Evolutionary conservation across 2,888 invertebrate species (phyloP), one percentile per base, ranked within the genome.

Genomic region (Petrophora chlorosata): DNA sequence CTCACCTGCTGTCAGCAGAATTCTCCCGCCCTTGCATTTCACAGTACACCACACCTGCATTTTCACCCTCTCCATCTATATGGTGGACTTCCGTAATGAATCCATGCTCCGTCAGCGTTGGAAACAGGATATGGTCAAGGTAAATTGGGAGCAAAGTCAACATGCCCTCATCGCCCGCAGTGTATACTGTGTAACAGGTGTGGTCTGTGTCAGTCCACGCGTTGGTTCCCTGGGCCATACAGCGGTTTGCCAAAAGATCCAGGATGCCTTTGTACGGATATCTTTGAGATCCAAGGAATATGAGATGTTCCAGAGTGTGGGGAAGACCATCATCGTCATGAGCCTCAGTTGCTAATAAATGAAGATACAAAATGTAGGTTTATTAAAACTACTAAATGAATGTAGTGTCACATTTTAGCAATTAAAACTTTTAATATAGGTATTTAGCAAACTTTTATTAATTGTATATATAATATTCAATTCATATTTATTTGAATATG

Each of bases 1-100:
- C 63, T 60, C 41, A 90, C 91, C 88, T 87, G 47, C 93, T 93
- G 71, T 95, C 95, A 3, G 95, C 95, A n/a, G 92, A 92, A 78
- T 96, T 97, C 78, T 97, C 97, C 17, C 93, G 78, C 0, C 95
- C 96, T 82, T 97, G 97, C 96, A 98, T 97, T 89, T 98, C 98
- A 79, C 96, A 97, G 78, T 98, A 98, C n/a, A 98, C 97, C 8
- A 98, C 97, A 10, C 98, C 98, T 7, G 95, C 97, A 90, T 98
- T 95, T 59, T 96, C 94, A 0, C 98, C 98, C 50, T 95, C 94
- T 0, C 94, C 95, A 65, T 95, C 96, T 53, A 98, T 92, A 76
- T 98, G 98, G 80, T 98, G 97, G 0, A 98, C 97, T 87, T 98
- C 98, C 0, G 98, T 98, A 16, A 94, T 87, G 75, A 94, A 98